Evolutionary conservation across 1,140 invertebrate species (phyloP).

Genomic region (Drosophila cardini): DNA sequence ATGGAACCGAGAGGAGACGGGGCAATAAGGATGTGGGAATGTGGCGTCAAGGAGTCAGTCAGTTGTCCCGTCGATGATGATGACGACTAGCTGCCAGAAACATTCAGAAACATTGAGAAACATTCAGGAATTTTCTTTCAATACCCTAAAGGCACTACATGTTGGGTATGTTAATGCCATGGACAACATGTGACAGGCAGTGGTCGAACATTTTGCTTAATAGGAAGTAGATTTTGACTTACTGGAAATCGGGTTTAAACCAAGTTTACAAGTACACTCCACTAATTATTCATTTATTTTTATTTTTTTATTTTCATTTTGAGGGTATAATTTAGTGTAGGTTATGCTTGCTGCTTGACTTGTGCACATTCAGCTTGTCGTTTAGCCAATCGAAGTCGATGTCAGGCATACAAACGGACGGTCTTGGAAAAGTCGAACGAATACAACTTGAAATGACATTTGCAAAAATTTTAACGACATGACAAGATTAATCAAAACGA

Average conservation of each 20-base stretch:
- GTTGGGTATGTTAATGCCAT: not conserved
- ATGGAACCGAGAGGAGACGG: too few relatives aligned
- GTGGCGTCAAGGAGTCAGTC: conserved; percentile 31
- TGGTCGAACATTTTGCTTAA: not conserved
- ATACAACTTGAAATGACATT: conserved; percentile 69
- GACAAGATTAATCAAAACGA: conserved; percentile 73
- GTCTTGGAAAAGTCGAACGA: conserved; percentile 7
- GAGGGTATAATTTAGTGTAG: not conserved
- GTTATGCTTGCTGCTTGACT: not conserved
- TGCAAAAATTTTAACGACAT: conserved; percentile 77
- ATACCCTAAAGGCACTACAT: conserved; percentile 5
- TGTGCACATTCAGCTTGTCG: conserved; percentile 12
- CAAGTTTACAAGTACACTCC: too few relatives aligned
- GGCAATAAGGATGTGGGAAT: not conserved
- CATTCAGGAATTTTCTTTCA: conserved; percentile 48
- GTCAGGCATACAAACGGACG: not conserved
- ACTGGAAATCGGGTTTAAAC: too few relatives aligned
- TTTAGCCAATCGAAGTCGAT: conserved; percentile 12
- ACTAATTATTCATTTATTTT: too few relatives aligned
- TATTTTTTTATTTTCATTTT: not conserved
- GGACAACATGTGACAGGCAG: not conserved
- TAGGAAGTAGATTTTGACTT: too few relatives aligned
- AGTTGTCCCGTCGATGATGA: conserved; percentile 28
- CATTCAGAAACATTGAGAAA: conserved; percentile 44
- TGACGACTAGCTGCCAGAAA: conserved; percentile 49